Percentiles rank a stretch among this genome's conserved stretches.
phyloP scores from a whole-genome alignment of 2,113 vertebrate species.

The Melozone crissalis region DNA sequence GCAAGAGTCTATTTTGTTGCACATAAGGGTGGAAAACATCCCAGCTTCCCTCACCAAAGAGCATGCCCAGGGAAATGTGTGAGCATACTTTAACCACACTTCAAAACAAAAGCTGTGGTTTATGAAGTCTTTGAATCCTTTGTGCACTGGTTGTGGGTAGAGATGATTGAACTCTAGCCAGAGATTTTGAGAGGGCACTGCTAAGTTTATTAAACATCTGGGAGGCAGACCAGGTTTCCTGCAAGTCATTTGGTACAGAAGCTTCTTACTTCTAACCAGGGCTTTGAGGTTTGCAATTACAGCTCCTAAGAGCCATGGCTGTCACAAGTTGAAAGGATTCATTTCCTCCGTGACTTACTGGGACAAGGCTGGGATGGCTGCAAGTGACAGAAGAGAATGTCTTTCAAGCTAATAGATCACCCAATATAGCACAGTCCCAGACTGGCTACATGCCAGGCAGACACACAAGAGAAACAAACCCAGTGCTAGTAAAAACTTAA shows the following conservation, averaged over 20 bases:
- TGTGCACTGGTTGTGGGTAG: not conserved
- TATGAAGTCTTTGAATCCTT: not conserved
- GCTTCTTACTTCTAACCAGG: not conserved
- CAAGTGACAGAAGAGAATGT: not conserved
- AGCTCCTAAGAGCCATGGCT: not conserved
- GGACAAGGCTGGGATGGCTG: not conserved
- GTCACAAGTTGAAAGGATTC: not conserved
- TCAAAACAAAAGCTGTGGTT: not conserved
- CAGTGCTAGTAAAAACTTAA: not conserved
- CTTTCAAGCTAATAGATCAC: not conserved
- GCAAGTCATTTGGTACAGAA: not conserved
- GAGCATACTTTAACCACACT: not conserved
- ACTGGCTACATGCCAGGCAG: not conserved
- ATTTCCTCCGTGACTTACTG: not conserved
- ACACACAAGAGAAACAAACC: not conserved
- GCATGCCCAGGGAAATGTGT: not conserved
- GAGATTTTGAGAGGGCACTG: not conserved
- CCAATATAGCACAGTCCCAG: not conserved
- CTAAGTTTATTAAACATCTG: conserved; percentile 43
- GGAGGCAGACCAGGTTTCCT: not conserved
- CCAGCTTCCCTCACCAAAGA: not conserved
- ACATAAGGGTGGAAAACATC: not conserved
- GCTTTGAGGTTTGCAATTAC: conserved; percentile 2
- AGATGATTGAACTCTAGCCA: conserved; percentile 18
- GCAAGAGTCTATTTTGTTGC: not conserved